These are phyloP conservation scores for Eurystomus gularis DNA, from an alignment of 2,113 vertebrate species.

Conservation along the genomic window DNA sequence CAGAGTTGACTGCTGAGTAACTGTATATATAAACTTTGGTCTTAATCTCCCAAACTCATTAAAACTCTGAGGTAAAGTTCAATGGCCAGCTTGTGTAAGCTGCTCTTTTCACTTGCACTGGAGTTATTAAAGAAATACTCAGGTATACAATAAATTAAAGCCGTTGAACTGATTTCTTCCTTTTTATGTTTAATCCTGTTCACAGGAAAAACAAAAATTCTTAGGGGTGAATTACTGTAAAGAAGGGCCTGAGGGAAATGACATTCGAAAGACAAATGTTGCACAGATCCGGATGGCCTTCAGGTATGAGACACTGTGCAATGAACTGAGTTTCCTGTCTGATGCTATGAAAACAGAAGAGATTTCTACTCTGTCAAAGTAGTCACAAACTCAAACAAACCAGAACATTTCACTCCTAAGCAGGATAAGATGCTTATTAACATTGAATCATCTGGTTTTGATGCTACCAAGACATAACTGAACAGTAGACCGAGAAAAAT, in stretches of 20 bases:
- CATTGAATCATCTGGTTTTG: background rate
- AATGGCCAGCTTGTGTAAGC: background rate
- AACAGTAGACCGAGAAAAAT: background rate
- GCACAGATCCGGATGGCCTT: conserved; percentile 96
- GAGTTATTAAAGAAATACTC: background rate
- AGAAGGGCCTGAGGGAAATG: conserved; percentile 92
- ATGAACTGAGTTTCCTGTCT: conserved; percentile 93
- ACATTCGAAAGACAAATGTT: conserved; percentile 93
- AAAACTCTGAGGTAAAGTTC: background rate
- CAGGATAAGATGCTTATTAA: background rate
- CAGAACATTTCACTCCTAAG: background rate
- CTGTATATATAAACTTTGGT: background rate
- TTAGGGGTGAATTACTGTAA: conserved; percentile 89
- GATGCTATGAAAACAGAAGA: conserved; percentile 87
- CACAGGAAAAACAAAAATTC: conserved; percentile 94
- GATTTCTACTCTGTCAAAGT: conserved; percentile 59
- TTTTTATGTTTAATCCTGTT: background rate
- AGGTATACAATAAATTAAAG: background rate
- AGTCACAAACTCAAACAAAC: conserved; percentile 45
- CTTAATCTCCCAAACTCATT: background rate
- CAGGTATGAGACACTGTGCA: conserved; percentile 91
- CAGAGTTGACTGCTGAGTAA: background rate
- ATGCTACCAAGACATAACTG: background rate
- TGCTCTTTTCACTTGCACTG: background rate
- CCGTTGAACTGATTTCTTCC: background rate